These are phyloP conservation scores for Alcedo atthis DNA, from an alignment of 2,797 vertebrate species.

Conservation along the genomic window DNA sequence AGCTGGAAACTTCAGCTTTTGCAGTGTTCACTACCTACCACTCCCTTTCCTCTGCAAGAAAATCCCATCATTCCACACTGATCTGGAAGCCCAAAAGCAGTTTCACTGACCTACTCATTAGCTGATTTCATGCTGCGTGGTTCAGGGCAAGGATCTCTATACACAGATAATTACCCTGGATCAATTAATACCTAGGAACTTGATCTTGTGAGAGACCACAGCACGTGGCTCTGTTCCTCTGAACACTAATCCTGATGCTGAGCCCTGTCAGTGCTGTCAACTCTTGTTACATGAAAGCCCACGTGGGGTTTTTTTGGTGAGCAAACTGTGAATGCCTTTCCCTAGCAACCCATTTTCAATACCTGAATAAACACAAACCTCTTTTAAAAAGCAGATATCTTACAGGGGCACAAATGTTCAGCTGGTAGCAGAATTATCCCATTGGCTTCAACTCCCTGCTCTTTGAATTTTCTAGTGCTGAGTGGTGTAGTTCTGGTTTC, in stretches of 20 bases:
- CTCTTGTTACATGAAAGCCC: fast-evolving
- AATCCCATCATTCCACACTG: not conserved
- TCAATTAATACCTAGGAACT: not conserved
- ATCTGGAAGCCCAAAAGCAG: not conserved
- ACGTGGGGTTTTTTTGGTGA: not conserved
- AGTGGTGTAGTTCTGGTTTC: not conserved
- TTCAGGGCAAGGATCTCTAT: not conserved
- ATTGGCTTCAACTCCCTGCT: not conserved
- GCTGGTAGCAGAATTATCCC: not conserved
- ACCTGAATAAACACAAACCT: not conserved
- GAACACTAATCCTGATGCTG: not conserved
- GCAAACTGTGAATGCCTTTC: not conserved
- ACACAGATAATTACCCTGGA: not conserved
- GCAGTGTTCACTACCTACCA: not conserved
- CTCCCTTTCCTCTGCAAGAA: not conserved
- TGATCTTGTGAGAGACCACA: not conserved
- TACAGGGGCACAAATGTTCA: not conserved
- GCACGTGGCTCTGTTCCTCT: not conserved
- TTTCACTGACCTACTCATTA: not conserved
- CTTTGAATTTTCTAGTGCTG: not conserved
- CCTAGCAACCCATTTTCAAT: not conserved
- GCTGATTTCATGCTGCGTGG: not conserved
- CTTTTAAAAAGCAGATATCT: not conserved
- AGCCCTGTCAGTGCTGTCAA: not conserved
- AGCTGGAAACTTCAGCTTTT: not conserved